Percentiles rank a stretch among this genome's conserved stretches.
phyloP scores from a whole-genome alignment of 2,797 vertebrate genomes.

The Zalophus californianus region DNA sequence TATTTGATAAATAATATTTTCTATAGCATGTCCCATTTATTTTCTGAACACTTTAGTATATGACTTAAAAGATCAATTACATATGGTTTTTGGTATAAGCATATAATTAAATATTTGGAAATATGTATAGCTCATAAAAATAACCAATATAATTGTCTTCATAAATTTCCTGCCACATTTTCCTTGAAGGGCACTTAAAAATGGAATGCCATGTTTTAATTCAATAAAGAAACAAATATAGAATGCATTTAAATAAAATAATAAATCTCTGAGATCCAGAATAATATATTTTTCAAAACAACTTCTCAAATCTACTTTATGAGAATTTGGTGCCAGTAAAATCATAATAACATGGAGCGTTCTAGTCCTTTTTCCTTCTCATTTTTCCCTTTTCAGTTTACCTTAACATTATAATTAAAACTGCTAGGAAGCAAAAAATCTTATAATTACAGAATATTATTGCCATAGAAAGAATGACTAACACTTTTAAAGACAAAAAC shows the following conservation, averaged over 20 bases:
- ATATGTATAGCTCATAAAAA: slow-evolving; percentile 38
- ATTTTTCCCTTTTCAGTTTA: not conserved
- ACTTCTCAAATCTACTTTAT: slow-evolving; percentile 49
- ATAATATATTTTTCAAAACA: slow-evolving; percentile 52
- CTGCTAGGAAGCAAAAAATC: not conserved
- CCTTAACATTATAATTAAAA: slow-evolving; percentile 54
- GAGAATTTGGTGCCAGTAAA: slow-evolving; percentile 39
- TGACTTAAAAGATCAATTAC: slow-evolving; percentile 51
- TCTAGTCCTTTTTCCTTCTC: slow-evolving; percentile 15
- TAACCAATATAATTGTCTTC: slow-evolving; percentile 37
- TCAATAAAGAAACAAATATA: slow-evolving; percentile 5
- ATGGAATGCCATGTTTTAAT: slow-evolving; percentile 5
- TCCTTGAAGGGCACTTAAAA: slow-evolving; percentile 13
- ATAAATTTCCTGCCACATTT: slow-evolving; percentile 49
- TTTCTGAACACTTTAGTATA: slow-evolving; percentile 5
- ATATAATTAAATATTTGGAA: slow-evolving; percentile 65
- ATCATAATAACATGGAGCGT: slow-evolving; percentile 2
- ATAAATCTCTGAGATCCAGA: slow-evolving; percentile 37
- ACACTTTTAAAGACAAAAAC: not conserved
- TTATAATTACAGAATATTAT: slow-evolving; percentile 59
- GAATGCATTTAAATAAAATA: slow-evolving; percentile 60
- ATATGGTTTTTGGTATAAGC: not conserved
- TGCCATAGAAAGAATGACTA: slow-evolving; percentile 30
- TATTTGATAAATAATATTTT: slow-evolving; percentile 30
- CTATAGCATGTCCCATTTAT: not conserved